Percentiles rank a stretch among this genome's conserved stretches.
phyloP scores from a whole-genome alignment of 2,797 vertebrate genomes.

The Rhabdomys pumilio region DNA sequence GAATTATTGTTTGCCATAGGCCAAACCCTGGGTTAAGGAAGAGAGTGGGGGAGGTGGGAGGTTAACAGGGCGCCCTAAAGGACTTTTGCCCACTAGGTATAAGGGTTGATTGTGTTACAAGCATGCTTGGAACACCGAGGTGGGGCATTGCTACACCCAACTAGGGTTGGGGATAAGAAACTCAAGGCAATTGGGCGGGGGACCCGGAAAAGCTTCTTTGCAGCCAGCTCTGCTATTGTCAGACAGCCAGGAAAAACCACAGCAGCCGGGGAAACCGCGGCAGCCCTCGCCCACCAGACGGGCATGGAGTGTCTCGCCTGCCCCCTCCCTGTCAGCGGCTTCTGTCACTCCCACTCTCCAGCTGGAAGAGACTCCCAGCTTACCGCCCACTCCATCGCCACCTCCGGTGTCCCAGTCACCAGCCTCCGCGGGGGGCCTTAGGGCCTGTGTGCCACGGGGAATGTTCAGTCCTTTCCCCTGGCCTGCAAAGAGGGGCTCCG shows the following conservation, averaged over 20 bases:
- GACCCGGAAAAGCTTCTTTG: neutral
- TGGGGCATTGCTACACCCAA: neutral
- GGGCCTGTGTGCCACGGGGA: neutral
- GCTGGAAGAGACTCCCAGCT: neutral
- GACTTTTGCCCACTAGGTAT: neutral
- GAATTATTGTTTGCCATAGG: constrained; percentile 5
- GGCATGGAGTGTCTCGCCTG: neutral
- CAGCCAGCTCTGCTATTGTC: neutral
- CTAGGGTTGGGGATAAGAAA: neutral
- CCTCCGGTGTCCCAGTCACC: no score
- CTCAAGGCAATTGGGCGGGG: neutral
- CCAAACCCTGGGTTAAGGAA: constrained; percentile 15
- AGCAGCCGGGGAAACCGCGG: neutral
- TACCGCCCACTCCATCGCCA: no score
- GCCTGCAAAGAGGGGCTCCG: neutral
- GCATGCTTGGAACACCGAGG: neutral
- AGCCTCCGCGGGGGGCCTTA: neutral
- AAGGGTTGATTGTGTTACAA: neutral
- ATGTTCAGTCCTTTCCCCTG: no score
- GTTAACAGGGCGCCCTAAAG: neutral
- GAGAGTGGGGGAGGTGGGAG: neutral
- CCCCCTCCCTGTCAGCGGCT: neutral
- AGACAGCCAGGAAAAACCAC: neutral
- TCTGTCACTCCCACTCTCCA: neutral
- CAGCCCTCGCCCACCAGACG: neutral